Base-by-base conservation (phyloP, 1,140 invertebrate genomes). In the Apis laboriosa region DNA sequence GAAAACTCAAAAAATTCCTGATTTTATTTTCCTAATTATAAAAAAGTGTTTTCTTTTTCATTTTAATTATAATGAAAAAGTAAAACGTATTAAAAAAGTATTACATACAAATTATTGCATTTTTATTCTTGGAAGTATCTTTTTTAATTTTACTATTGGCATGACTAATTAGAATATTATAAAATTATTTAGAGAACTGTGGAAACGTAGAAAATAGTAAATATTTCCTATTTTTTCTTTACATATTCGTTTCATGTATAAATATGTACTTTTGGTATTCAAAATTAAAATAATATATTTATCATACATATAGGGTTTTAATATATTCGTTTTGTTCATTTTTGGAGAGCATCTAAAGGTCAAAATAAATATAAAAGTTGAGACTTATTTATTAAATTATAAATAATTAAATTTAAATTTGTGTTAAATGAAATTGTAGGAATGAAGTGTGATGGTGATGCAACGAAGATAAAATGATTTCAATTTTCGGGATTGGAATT, bases 11-110 rank as follows among this genome's bases (percentile, higher is more conserved):
- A 60, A 77, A 77, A 34, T 68, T 87, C 79, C 43, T 49, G 58
- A 67, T 55, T 77, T 67, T 34, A 34, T 73, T 80, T 21, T 66
- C 34, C 13, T 80, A 63, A 73, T 73, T 9, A 60, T 86, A 84
- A 84, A 85, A 87, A 87, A 84, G 7, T 82, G 21, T 51, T 51
- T 24, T 51, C 64, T 76, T 66, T 76, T 63, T n/a, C 74, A 28
- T 21, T 55, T 77, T 61, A 12, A 51, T 60, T 75, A 56, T 49
- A 60, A 15, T 70, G 43, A 82, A 61, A 58, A 75, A 68, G 58
- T 58, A 53, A 43, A 43, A 43, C 34, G 5, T 43, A 60, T 19
- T 70, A 24, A 82, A 68, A 58, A 75, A 68, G 58, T 58, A 53
- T 24, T 81, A 67, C 9, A 67, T 61, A 71, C 19, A 51, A 63